Evolutionary conservation across 2,888 invertebrate species (phyloP).

Genomic region (Dioctria rufipes): DNA sequence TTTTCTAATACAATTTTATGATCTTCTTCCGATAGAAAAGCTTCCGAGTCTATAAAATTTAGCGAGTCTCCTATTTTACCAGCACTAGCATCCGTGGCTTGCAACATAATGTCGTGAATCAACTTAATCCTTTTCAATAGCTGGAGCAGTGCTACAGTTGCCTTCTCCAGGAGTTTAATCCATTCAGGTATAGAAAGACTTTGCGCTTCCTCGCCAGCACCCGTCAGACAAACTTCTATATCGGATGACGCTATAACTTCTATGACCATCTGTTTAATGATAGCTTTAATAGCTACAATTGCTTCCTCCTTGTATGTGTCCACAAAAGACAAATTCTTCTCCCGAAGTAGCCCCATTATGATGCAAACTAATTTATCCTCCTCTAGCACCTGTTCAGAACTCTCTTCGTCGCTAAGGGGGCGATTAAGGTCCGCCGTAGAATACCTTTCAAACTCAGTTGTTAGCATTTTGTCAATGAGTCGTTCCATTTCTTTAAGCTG

Average conservation of each 20-base stretch:
- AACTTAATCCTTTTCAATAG: constrained; percentile 83
- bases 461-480: constrained; percentile 96
- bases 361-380: constrained; percentile 91
- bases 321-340: constrained; percentile 90
- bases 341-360: constrained; percentile 90
- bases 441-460: constrained; percentile 93
- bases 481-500: constrained; percentile 96
- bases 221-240: constrained; percentile 74
- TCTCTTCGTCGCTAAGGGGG: constrained; percentile 76
- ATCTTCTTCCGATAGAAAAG: constrained; percentile 81
- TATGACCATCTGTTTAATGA: constrained; percentile 90
- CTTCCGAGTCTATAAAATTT: constrained; percentile 77
- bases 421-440: constrained; percentile 93
- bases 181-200: constrained; percentile 80
- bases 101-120: constrained; percentile 83
- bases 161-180: constrained; percentile 78
- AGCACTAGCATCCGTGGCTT: constrained; percentile 80
- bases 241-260: constrained; percentile 78
- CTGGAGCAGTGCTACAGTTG: constrained; percentile 78
- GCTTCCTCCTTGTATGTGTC: constrained; percentile 91
- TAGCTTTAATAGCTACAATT: constrained; percentile 88
- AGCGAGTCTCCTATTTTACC: constrained; percentile 74
- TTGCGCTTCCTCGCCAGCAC: constrained; percentile 71
- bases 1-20: constrained; percentile 79
- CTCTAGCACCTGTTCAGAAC: constrained; percentile 75